Evolutionary conservation across 1,140 invertebrate species (phyloP).

Genomic region (Hylaeus volcanicus): DNA sequence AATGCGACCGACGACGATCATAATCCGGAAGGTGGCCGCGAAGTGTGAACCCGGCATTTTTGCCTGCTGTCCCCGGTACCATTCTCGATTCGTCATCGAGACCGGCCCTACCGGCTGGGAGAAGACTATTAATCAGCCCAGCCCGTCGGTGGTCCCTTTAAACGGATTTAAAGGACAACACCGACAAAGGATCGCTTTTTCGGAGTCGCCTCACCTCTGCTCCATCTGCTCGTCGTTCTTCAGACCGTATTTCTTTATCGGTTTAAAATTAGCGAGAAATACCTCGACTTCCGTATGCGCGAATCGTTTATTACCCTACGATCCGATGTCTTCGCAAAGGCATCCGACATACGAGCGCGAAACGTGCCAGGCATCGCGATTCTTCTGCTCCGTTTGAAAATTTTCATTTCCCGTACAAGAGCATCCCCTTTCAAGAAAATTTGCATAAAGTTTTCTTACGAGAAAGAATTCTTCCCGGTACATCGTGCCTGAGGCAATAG

Average conservation of each 20-base stretch:
- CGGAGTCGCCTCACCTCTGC: slow-evolving; percentile 25
- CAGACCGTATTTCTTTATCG: slow-evolving; percentile 18
- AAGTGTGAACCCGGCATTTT: slow-evolving; percentile 73
- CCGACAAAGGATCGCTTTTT: slow-evolving; percentile 70
- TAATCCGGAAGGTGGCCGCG: slow-evolving; percentile 39
- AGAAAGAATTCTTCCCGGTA: too few species aligned
- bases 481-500: too few species aligned
- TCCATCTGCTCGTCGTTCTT: background rate
- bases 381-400: too few species aligned
- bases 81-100: slow-evolving; percentile 77
- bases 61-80: slow-evolving; percentile 65
- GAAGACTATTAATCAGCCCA: slow-evolving; percentile 74
- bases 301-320: background rate
- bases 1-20: slow-evolving; percentile 35
- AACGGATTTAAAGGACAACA: slow-evolving; percentile 72
- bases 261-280: background rate
- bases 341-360: too few species aligned
- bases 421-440: too few species aligned
- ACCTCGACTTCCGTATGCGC: background rate
- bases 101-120: slow-evolving; percentile 52
- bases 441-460: too few species aligned
- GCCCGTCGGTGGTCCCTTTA: slow-evolving; percentile 75
- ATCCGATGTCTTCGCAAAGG: too few species aligned
- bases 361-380: too few species aligned
- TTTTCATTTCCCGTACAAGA: too few species aligned